Conservation (phyloP, 64 coral and sea anemone genomes). For the Montipora sp. region DNA sequence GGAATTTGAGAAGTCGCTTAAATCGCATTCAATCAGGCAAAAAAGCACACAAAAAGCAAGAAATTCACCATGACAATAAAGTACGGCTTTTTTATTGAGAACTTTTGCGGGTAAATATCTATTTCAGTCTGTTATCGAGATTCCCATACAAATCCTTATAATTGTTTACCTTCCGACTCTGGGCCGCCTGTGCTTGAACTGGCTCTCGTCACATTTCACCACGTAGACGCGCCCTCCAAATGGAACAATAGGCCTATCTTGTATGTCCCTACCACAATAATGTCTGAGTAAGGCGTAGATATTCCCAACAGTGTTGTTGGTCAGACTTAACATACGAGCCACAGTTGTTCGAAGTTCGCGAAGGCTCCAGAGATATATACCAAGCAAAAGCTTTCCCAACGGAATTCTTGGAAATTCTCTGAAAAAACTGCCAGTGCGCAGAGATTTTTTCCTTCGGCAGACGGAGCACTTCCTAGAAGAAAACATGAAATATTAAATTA, state of each 20-base stretch:
- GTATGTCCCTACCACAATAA: constrained; percentile 18
- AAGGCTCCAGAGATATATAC: not conserved
- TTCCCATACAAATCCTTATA: too few species aligned
- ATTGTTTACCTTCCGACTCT: too few species aligned
- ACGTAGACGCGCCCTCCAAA: constrained; percentile 14
- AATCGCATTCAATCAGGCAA: too few species aligned
- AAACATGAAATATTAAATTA: not conserved
- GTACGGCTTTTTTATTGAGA: too few species aligned
- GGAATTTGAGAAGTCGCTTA: too few species aligned
- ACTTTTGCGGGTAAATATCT: too few species aligned
- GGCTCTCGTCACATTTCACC: constrained; percentile 38
- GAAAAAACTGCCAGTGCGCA: constrained; percentile 15
- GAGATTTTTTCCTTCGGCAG: not conserved
- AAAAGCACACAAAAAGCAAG: too few species aligned
- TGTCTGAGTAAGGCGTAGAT: not conserved
- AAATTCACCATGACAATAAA: too few species aligned
- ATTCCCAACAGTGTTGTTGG: constrained; percentile 20
- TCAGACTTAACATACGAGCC: not conserved
- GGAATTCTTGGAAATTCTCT: constrained; percentile 18
- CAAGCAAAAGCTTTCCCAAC: not conserved
- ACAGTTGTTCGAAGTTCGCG: not conserved
- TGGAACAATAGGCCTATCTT: constrained; percentile 25
- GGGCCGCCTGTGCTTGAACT: too few species aligned
- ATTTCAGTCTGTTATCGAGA: too few species aligned
- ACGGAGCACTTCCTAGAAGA: not conserved